Base-by-base conservation (phyloP, 2,797 vertebrate species). In the Myotis myotis region DNA sequence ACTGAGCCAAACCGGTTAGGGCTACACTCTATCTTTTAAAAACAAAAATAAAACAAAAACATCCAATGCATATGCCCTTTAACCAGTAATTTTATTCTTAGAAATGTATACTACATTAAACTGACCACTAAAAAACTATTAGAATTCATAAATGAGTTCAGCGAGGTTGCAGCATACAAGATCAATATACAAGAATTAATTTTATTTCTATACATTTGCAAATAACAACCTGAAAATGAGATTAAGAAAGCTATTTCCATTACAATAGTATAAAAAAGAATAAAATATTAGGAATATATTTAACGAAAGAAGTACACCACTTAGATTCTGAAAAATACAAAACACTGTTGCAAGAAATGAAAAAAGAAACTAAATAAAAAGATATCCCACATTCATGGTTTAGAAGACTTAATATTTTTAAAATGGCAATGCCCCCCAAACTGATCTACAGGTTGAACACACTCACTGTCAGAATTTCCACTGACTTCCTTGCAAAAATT, bases 1-100 rank as follows among this genome's bases (percentile, higher is more conserved):
- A 44, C 41, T 44, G 41, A 44, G 41, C 41, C 41, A 44, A 10
- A 44, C 41, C 10, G 41, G 41, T 44, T 44, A 44, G 41, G 41
- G 9, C 41, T 92, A 13, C 8, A 72, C 1, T 2, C 12, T 60
- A n/a, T 55, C 30, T 86, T 78, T 87, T 60, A 76, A 93, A 93
- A 85, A 68, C 12, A 23, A 78, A 89, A 93, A 90, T 62, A 78
- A 92, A 92, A 75, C 5, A 75, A 91, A 91, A 64, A 53, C 30
- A 93, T 89, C 15, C 28, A 89, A 74, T 78, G 49, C 11, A 74
- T 47, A 68, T 16, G 53, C 19, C 1, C 13, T 93, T 85, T 80
- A 64, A n/a, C 12, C 19, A 89, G 36, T 62, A 83, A 89, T 80
- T 94, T 92, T 62, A 84, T 7, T 81, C 8, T 62, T 81, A 25